Conservation (phyloP, 2,797 vertebrate genomes). For the Otolemur crassicaudatus region DNA sequence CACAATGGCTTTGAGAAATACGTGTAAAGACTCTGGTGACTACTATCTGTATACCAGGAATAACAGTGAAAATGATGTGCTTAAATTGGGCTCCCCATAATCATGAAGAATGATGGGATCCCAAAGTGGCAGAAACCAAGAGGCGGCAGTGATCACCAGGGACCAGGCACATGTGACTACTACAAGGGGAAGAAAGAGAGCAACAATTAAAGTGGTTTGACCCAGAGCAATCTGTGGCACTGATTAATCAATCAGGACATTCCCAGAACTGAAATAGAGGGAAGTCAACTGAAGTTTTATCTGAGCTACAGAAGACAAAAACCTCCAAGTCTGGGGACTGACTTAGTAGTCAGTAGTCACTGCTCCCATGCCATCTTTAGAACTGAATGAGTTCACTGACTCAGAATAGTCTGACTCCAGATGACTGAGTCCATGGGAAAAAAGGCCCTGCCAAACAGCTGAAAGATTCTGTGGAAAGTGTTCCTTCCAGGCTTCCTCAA, state of each 20-base stretch:
- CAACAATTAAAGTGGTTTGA: conserved; percentile 2
- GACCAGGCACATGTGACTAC: neutral
- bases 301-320: neutral
- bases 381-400: neutral
- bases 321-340: neutral
- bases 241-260: neutral
- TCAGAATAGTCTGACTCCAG: neutral
- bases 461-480: neutral
- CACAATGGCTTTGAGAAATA: neutral
- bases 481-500: neutral
- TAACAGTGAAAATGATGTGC: neutral
- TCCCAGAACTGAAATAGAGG: neutral
- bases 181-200: neutral
- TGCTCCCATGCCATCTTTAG: neutral
- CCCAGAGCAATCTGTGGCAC: neutral
- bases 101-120: neutral
- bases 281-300: neutral
- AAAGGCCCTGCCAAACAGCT: neutral
- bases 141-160: neutral
- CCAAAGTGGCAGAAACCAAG: neutral
- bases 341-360: neutral
- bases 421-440: neutral
- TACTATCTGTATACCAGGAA: neutral
- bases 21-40: neutral
- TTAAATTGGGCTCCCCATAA: neutral